Percentiles rank a stretch among this genome's conserved stretches.
Conservation (phyloP, 2,797 vertebrate genomes). For the Acanthiza pusilla region DNA sequence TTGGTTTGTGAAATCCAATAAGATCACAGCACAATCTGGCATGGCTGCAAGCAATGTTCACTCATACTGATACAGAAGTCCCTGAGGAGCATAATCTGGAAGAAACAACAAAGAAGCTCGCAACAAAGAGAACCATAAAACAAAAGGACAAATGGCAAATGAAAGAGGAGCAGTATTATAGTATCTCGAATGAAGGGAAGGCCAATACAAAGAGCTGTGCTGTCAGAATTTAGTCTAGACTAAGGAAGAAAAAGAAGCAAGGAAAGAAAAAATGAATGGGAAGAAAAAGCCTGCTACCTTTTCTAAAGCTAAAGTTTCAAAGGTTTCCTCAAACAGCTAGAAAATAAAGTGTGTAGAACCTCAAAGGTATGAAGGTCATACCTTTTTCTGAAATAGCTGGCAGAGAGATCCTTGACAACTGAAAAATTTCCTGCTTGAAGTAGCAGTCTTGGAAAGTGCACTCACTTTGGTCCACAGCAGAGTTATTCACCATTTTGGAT, state of each 20-base stretch:
- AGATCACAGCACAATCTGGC: conserved; percentile 54
- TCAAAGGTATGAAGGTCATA: background rate
- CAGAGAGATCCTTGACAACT: background rate
- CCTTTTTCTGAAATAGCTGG: background rate
- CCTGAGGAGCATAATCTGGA: conserved; percentile 38
- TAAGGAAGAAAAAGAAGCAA: background rate
- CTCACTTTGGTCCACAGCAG: background rate
- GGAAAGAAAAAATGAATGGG: background rate
- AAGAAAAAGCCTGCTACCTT: background rate
- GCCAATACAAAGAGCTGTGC: background rate
- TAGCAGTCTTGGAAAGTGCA: background rate
- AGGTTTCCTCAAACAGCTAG: background rate
- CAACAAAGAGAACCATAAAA: conserved; percentile 46
- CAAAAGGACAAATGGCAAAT: conserved; percentile 35
- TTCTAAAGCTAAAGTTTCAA: background rate
- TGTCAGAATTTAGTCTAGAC: background rate
- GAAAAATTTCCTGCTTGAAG: background rate
- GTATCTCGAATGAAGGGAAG: background rate
- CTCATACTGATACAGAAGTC: conserved; percentile 39
- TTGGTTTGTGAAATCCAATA: conserved; percentile 51
- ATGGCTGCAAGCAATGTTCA: conserved; percentile 51
- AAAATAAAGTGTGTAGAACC: background rate
- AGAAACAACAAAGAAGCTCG: conserved; percentile 43
- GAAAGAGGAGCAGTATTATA: background rate
- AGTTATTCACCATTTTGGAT: background rate